Evolutionary conservation across 2,888 invertebrate species (phyloP).

Genomic region (Phasia obesa): DNA sequence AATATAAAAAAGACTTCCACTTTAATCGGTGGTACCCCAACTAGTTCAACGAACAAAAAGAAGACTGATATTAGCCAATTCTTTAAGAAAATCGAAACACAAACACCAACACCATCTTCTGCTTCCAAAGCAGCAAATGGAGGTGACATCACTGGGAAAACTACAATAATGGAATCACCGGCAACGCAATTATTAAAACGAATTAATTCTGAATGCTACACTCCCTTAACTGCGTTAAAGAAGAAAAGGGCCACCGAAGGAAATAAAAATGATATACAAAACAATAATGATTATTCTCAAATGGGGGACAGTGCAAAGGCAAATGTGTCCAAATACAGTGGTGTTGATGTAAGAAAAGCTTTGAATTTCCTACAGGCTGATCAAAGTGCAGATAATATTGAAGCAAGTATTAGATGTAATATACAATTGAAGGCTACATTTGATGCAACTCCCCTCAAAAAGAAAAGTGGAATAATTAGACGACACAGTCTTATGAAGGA

Average conservation of each 20-base stretch:
- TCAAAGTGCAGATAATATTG: neutral
- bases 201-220: constrained; percentile 75
- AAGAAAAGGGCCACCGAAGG: neutral
- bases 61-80: constrained; percentile 79
- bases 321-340: constrained; percentile 2
- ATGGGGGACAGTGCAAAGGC: constrained; percentile 2
- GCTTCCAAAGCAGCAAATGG: neutral
- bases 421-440: constrained; percentile 3
- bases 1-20: constrained; percentile 70
- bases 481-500: constrained; percentile 52
- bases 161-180: constrained; percentile 75
- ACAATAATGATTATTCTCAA: constrained; percentile 19
- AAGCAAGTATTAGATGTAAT: constrained; percentile 2
- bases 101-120: constrained; percentile 29
- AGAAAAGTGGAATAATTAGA: constrained; percentile 9
- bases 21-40: constrained; percentile 63
- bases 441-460: neutral
- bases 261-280: constrained; percentile 4
- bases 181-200: constrained; percentile 77
- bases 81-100: constrained; percentile 73
- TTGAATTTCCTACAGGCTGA: constrained; percentile 32
- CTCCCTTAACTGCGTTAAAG: constrained; percentile 60
- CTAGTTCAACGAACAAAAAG: constrained; percentile 72
- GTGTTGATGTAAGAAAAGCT: constrained; percentile 15
- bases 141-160: constrained; percentile 24